Base-by-base conservation (phyloP, 2,113 vertebrate species). In the Lynx canadensis region DNA sequence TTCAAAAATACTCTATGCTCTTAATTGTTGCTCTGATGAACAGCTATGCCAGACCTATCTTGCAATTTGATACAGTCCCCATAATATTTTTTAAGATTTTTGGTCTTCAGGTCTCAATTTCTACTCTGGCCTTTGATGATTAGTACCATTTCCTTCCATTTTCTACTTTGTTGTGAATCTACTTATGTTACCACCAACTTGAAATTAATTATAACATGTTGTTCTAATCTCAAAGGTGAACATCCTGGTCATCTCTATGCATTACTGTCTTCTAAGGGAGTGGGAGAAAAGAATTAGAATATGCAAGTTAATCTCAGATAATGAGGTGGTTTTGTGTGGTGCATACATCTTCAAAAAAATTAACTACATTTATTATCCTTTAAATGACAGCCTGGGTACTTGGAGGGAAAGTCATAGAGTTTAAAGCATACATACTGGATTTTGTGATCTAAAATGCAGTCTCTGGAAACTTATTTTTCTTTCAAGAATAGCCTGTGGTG, bases 261-360 rank as follows among this genome's bases (percentile, higher is more conserved):
- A 78, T 91, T 95, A 68, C 50, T 88, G 36, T 97, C 85, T 65
- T 89, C 71, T 88, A 81, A 82, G 33, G 18, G 38, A 90, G 89
- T 74, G 57, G 63, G 63, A 97, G 1, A 5, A 94, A 87, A 36
- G 93, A 98, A 95, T 97, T 97, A 91, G 84, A 88, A 98, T 93
- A 71, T 78, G 45, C 80, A 98, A 93, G 60, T 80, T 97, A 82
- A 97, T 97, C 92, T 87, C 78, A 95, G 55, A 97, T 98, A 97
- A 97, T 89, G 89, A 12, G 2, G 10, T 95, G 73, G 91, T 98
- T 97, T 95, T 91, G 57, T 98, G 25, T 86, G 68, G 15, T 92
- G 48, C 76, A 76, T 88, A 71, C 36, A 97, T 97, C 98, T 52
- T 66, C 12, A 65, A 94, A 84, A 91, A 48, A 55, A 50, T 23